phyloP scores from a whole-genome alignment of 1,140 invertebrate genomes.

The Cydia amplana region DNA sequence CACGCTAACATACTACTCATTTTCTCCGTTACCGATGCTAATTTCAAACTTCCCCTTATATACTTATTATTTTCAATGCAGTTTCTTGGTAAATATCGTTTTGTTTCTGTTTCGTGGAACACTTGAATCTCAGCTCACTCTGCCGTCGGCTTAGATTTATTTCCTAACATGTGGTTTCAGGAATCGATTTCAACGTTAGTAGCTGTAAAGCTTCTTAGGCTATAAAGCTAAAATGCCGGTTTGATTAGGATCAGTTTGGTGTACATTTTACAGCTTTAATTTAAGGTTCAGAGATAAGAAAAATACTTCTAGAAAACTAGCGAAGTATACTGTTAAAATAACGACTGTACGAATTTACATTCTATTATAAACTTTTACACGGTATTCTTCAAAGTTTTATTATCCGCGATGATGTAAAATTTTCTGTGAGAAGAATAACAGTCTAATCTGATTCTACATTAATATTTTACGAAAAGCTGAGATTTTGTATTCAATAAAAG shows the following conservation, averaged over 20 bases:
- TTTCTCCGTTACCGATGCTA: too few species aligned
- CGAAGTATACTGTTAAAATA: too few species aligned
- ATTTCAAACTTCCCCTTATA: too few species aligned
- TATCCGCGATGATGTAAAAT: neutral
- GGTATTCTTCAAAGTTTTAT: neutral
- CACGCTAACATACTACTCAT: too few species aligned
- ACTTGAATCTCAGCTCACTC: neutral
- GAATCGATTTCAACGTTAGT: slow-evolving; percentile 16
- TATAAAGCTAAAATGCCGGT: slow-evolving; percentile 9
- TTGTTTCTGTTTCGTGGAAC: neutral
- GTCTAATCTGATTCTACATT: neutral
- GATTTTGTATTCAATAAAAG: too few species aligned
- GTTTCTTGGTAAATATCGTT: neutral
- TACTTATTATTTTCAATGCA: neutral
- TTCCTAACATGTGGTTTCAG: slow-evolving; percentile 9
- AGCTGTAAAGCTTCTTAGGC: neutral
- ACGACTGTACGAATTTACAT: neutral
- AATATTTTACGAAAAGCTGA: neutral
- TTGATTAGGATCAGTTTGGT: slow-evolving; percentile 7
- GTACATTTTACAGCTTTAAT: neutral
- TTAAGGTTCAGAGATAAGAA: neutral
- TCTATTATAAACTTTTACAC: neutral
- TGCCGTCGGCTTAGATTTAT: neutral
- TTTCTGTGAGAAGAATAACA: neutral
- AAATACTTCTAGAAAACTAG: too few species aligned